phyloP scores from a whole-genome alignment of 2,797 vertebrate species.

The Coregonus sp. region DNA sequence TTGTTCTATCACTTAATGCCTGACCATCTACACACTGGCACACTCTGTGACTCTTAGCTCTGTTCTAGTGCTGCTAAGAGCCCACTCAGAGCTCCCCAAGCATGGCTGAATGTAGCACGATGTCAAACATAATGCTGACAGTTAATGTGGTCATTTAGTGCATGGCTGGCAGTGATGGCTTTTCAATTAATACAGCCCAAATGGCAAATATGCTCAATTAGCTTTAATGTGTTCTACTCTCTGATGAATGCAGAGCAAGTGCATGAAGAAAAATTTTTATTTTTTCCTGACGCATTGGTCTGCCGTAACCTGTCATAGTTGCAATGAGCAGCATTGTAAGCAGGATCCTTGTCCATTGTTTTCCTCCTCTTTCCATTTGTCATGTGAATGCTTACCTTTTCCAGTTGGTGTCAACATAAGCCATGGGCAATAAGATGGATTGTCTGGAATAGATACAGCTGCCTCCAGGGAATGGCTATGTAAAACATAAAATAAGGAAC shows the following conservation, averaged over 20 bases:
- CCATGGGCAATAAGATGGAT: slow-evolving; percentile 6
- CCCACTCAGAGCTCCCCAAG: slow-evolving; percentile 61
- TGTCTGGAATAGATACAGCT: slow-evolving; percentile 38
- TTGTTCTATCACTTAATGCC: slow-evolving; percentile 68
- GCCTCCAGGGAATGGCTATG: slow-evolving; percentile 34
- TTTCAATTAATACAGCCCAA: slow-evolving; percentile 72
- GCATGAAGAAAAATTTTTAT: slow-evolving; percentile 22
- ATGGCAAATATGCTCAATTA: slow-evolving; percentile 73
- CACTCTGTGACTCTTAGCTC: slow-evolving; percentile 29
- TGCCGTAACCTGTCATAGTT: slow-evolving; percentile 46
- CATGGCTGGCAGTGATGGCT: slow-evolving; percentile 67
- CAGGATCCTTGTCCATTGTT: slow-evolving; percentile 15
- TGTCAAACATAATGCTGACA: slow-evolving; percentile 69
- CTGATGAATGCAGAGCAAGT: slow-evolving; percentile 60
- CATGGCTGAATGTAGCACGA: slow-evolving; percentile 60
- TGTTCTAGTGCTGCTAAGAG: slow-evolving; percentile 49
- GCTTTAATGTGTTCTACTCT: slow-evolving; percentile 64
- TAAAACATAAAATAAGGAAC: slow-evolving; percentile 39
- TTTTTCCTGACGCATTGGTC: slow-evolving; percentile 52
- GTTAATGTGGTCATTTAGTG: slow-evolving; percentile 73
- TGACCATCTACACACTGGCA: slow-evolving; percentile 60
- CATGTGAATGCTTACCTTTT: slow-evolving; percentile 6
- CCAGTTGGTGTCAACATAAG: slow-evolving; percentile 22
- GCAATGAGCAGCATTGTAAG: slow-evolving; percentile 32
- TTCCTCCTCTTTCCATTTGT: not conserved